Base-by-base conservation (phyloP, 2,113 vertebrate species). In the Bubo bubo region DNA sequence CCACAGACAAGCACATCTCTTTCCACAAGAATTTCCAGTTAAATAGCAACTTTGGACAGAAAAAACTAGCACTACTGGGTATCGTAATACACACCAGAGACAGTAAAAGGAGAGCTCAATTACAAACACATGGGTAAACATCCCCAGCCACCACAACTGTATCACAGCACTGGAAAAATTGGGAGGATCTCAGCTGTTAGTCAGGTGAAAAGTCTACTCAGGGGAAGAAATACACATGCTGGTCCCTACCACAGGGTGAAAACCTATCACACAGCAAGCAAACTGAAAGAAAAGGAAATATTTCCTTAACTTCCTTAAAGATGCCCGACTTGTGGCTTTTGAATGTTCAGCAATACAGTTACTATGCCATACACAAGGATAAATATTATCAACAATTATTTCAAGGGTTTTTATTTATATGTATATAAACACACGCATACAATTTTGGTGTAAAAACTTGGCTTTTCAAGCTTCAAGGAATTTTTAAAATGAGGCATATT, bases 241-340 rank as follows among this genome's bases (percentile, higher is more conserved):
- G 30, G 23, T 22, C 43, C n/a, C 43, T 27, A 8, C 13, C 13
- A 37, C 10, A 10, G 13, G 2, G 5, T 21, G 41, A 66, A 90
- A 67, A 43, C 6, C 6, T 6, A 39, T 24, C 55, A 56, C 27
- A 24, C 8, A 66, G 27, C 17, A 49, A 45, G 20, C 24, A 77
- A 67, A 59, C 1, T 2, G 2, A 39, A 43, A 32, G 7, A 68
- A 35, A 50, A 72, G 39, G 39, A 82, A 79, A 12, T 10, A 41
- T 3, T 63, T 53, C n/a, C 55, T 52, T 37, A 28, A 6, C 4
- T 64, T 45, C 43, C 41, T 59, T 24, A 19, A 5, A 9, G 12
- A 43, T 58, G 37, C 16, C 49, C 0, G 0, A 45, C 14, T 34
- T 8, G 3, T 14, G 20, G 30, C 26, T 56, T 67, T 2, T 17